Percentiles rank a stretch among this genome's conserved stretches.
Conservation (phyloP, 2,888 invertebrate species). For the Thymelicus acteon region DNA sequence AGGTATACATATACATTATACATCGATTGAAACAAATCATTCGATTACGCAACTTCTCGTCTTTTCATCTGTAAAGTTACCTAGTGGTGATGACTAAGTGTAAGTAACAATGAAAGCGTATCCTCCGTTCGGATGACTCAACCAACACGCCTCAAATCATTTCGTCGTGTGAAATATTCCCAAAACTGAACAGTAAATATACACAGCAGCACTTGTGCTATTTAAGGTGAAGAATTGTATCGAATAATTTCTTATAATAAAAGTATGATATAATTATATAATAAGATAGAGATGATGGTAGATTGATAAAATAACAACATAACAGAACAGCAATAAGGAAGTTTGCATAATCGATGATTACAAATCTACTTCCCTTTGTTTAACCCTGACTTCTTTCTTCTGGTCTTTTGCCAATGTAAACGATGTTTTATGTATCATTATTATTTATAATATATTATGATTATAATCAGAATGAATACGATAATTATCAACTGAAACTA, state of each 20-base stretch:
- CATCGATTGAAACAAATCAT: background rate
- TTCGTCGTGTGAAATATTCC: background rate
- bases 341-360: no score
- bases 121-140: conserved; percentile 57
- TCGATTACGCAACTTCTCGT: background rate
- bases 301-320: no score
- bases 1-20: background rate
- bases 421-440: no score
- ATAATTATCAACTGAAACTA: no score
- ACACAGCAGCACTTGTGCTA: conserved; percentile 23
- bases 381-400: no score
- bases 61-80: background rate
- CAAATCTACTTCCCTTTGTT: no score
- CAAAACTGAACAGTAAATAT: conserved; percentile 8
- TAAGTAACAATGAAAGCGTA: conserved; percentile 48
- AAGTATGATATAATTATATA: background rate
- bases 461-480: no score
- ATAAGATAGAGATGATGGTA: no score
- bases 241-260: conserved; percentile 6
- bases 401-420: no score
- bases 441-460: no score
- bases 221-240: conserved; percentile 6
- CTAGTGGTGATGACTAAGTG: background rate
- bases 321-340: no score
- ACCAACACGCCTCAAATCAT: conserved; percentile 36